A percentile compares a stretch with the other conserved stretches of the same genome.
phyloP scores from a whole-genome alignment of 2,797 vertebrate species.

The Schizopygopsis pylzovi region DNA sequence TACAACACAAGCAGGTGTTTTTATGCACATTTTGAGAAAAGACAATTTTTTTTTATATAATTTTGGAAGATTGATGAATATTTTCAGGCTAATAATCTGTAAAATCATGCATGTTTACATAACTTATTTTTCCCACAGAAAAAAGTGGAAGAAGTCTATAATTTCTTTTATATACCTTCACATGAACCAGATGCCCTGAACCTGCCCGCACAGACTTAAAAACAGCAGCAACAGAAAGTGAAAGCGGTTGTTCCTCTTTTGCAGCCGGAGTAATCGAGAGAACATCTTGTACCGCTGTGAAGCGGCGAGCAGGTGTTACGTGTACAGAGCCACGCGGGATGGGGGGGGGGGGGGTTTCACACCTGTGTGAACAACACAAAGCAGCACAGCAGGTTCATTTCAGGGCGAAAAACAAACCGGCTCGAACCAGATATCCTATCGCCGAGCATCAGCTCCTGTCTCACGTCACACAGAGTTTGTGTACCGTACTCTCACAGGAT shows the following conservation, averaged over 20 bases:
- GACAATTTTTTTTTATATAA: background rate
- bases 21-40: background rate
- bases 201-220: background rate
- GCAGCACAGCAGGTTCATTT: background rate
- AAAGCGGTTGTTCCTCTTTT: constrained; percentile 28
- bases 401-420: constrained; percentile 17
- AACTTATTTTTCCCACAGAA: background rate
- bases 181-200: background rate
- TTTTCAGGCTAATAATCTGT: background rate
- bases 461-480: constrained; percentile 3
- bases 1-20: no score
- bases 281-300: constrained; percentile 35
- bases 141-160: background rate
- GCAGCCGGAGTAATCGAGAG: background rate
- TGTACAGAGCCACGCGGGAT: background rate
- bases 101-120: background rate
- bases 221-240: constrained; percentile 10
- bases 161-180: background rate
- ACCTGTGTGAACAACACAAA: constrained; percentile 14
- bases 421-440: constrained; percentile 19
- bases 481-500: background rate
- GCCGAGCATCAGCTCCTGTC: background rate
- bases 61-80: background rate
- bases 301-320: constrained; percentile 4
- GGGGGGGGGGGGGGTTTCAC: background rate